Conservation (phyloP, 2,888 invertebrate genomes). For the Heteromurus nitidus region DNA sequence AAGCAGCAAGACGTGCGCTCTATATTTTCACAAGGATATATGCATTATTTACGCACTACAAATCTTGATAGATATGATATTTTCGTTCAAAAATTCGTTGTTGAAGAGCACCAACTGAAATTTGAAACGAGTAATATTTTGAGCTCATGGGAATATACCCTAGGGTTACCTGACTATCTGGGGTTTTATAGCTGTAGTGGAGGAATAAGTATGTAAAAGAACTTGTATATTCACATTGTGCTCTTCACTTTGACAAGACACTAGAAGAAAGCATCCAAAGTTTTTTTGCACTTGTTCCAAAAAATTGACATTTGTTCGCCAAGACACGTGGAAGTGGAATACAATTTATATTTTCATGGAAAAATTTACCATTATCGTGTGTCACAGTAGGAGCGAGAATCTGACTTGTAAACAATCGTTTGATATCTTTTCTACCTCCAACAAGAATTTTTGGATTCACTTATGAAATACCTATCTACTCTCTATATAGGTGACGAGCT, state of each 20-base stretch:
- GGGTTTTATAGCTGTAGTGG: too few species aligned
- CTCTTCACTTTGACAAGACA: too few species aligned
- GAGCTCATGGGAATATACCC: background rate
- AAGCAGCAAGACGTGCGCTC: background rate
- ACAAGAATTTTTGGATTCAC: too few species aligned
- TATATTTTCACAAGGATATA: background rate
- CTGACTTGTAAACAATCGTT: background rate
- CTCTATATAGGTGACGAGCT: too few species aligned
- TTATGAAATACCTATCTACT: background rate
- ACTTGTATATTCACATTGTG: too few species aligned
- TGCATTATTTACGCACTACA: background rate
- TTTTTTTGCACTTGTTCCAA: background rate
- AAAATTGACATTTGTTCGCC: background rate
- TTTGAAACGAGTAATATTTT: background rate
- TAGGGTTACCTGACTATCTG: slow-evolving; percentile 9
- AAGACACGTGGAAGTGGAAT: background rate
- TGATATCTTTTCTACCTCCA: background rate
- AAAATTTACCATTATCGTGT: background rate
- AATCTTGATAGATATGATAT: background rate
- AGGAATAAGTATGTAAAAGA: too few species aligned
- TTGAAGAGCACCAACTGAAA: background rate
- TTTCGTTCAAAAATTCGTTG: background rate
- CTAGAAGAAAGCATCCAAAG: background rate
- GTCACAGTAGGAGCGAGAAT: background rate
- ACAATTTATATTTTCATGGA: background rate